Evolutionary conservation across 2,113 vertebrate genomes (phyloP).

Genomic region (Dromiciops gliroides): DNA sequence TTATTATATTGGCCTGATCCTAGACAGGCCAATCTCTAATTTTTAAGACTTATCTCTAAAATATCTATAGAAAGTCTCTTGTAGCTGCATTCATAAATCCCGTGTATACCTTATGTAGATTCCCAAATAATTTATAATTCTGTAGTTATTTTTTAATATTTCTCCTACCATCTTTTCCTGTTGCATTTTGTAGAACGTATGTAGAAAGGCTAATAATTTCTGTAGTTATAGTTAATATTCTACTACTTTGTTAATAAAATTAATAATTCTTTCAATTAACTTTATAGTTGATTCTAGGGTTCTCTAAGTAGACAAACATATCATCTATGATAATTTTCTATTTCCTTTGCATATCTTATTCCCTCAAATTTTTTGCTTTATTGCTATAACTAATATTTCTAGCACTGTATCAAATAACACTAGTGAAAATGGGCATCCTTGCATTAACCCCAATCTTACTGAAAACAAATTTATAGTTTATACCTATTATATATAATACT

Average conservation of each 20-base stretch:
- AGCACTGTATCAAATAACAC: background rate
- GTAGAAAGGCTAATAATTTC: background rate
- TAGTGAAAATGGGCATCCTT: background rate
- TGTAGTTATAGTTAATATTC: too few relatives aligned
- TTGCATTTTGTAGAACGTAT: background rate
- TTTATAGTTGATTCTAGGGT: background rate
- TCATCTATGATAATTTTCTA: background rate
- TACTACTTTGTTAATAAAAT: background rate
- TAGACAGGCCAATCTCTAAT: too few relatives aligned
- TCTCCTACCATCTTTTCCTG: background rate
- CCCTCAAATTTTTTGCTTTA: background rate
- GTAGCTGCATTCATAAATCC: background rate
- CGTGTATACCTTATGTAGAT: background rate
- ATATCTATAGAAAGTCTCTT: background rate
- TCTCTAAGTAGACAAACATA: background rate
- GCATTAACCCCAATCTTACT: background rate
- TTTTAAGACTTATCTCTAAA: background rate
- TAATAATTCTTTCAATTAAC: background rate
- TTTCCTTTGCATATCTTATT: background rate
- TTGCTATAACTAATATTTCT: background rate
- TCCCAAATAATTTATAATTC: background rate
- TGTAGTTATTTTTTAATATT: background rate
- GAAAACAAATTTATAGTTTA: background rate
- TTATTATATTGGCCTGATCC: background rate
- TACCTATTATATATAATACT: background rate